Evolutionary conservation across 1,140 invertebrate species (phyloP), one percentile per base, ranked within the genome.

Genomic region (Lepeophtheirus salmonis): DNA sequence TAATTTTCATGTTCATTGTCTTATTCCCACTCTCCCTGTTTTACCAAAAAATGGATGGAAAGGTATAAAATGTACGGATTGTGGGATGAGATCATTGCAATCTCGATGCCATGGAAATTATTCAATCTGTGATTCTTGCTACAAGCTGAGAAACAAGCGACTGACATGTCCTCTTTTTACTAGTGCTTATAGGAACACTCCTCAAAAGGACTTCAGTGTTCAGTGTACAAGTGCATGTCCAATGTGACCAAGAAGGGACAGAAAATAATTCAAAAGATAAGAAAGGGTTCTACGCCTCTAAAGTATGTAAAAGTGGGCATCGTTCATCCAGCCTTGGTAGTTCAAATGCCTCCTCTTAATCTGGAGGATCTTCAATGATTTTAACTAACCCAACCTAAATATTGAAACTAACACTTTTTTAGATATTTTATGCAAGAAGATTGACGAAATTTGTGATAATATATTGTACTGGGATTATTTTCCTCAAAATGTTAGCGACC

Each of bases 11-110:
- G 84, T 87, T 2, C 80, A 81, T 65, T 96, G 92, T 73, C 77
- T 95, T 61, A 77, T 86, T 53, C 90, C 90, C 17, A 79, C 84
- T 60, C 86, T 95, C 69, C 83, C 89, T 24, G 85, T 87, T 20
- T 85, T 94, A 69, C 90, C 90, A 18, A 95, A 94, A 75, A 89
- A 89, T 70, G 90, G 89, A 3, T 96, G 91, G 90, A 96, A 95
- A 70, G 96, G 91, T 74, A 86, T 83, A 75, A 78, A 91, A 56
- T 97, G 91, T 72, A 87, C 84, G 10, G 91, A 96, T 73, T 97
- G 91, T 77, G 89, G 89, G 4, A 86, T 89, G 2, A 76, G 89
- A 60, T 94, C 89, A n/a, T n/a, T n/a, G n/a, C n/a, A n/a, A n/a
- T n/a, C 89, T 2, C 79, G 90, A 59, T 97, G 91, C 91, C 92